phyloP scores from a whole-genome alignment of 1,140 invertebrate species.

The Rhopalosiphum padi region DNA sequence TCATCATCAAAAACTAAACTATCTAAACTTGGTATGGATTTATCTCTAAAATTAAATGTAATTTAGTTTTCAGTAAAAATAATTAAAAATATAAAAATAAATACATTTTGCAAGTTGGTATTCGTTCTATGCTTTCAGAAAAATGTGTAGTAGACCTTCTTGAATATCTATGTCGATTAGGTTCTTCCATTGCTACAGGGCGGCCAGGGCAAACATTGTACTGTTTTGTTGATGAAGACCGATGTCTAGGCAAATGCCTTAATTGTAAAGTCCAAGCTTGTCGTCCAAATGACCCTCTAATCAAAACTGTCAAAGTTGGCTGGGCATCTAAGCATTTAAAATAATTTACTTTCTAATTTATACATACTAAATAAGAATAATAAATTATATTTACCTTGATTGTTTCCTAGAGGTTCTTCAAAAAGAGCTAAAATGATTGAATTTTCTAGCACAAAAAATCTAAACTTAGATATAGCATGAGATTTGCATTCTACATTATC shows the following conservation, averaged over 20 bases:
- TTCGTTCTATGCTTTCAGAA: slow-evolving; percentile 82
- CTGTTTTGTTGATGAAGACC: slow-evolving; percentile 70
- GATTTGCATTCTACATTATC: slow-evolving; percentile 60
- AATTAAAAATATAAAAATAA: slow-evolving; percentile 62
- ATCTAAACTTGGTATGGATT: slow-evolving; percentile 81
- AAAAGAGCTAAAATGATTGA: slow-evolving; percentile 86
- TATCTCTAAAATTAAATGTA: slow-evolving; percentile 70
- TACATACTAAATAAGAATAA: background rate
- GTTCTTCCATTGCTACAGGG: slow-evolving; percentile 78
- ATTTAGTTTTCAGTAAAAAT: slow-evolving; percentile 69
- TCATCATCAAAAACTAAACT: slow-evolving; percentile 71
- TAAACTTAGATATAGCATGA: slow-evolving; percentile 72
- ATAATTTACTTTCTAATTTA: background rate
- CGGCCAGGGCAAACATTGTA: slow-evolving; percentile 77
- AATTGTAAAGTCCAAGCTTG: slow-evolving; percentile 94
- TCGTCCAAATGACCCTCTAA: slow-evolving; percentile 89
- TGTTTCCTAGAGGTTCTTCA: slow-evolving; percentile 87
- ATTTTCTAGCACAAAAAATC: slow-evolving; percentile 92
- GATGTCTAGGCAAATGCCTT: slow-evolving; percentile 80
- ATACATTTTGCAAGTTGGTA: slow-evolving; percentile 82
- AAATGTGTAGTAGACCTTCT: slow-evolving; percentile 75
- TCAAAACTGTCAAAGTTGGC: slow-evolving; percentile 75
- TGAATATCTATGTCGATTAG: slow-evolving; percentile 67
- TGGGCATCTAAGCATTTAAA: slow-evolving; percentile 65
- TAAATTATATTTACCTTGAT: slow-evolving; percentile 67